Evolutionary conservation across 2,888 invertebrate species (phyloP).

Genomic region (Oxystoma pomonae): DNA sequence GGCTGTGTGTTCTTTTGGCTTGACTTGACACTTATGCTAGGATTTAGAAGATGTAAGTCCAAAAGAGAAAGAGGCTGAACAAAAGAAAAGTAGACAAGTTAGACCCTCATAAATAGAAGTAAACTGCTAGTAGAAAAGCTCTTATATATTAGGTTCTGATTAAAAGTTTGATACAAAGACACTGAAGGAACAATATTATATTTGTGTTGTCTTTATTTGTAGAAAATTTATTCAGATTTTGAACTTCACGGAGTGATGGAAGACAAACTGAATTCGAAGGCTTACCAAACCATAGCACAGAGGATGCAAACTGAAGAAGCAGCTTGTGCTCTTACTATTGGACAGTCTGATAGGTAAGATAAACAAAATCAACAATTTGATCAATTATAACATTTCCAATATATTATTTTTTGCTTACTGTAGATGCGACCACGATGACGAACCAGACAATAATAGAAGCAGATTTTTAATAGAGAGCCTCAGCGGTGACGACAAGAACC

Average conservation of each 20-base stretch:
- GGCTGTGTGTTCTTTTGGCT: no score
- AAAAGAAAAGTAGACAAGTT: no score
- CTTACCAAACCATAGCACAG: conserved; percentile 87
- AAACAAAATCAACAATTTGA: no score
- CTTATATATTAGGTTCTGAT: no score
- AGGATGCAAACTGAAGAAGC: conserved; percentile 97
- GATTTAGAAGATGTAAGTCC: no score
- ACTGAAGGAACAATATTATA: background rate
- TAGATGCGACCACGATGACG: conserved; percentile 50
- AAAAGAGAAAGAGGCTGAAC: no score
- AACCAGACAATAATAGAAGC: conserved; percentile 55
- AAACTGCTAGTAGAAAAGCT: no score
- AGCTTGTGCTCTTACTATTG: conserved; percentile 82
- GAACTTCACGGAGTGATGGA: conserved; percentile 98
- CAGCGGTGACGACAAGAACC: conserved; percentile 68
- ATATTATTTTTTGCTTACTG: no score
- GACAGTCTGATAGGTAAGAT: conserved; percentile 69
- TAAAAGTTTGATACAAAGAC: no score
- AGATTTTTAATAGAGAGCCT: conserved; percentile 59
- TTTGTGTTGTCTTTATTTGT: conserved; percentile 40
- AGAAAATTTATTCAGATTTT: conserved; percentile 99
- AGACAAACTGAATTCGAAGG: conserved; percentile 93
- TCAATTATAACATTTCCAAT: no score
- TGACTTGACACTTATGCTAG: background rate
- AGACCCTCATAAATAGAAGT: no score